Evolutionary conservation across 2,797 vertebrate species (phyloP), one percentile per base, ranked within the genome.

Genomic region (Lagothrix lagotricha): DNA sequence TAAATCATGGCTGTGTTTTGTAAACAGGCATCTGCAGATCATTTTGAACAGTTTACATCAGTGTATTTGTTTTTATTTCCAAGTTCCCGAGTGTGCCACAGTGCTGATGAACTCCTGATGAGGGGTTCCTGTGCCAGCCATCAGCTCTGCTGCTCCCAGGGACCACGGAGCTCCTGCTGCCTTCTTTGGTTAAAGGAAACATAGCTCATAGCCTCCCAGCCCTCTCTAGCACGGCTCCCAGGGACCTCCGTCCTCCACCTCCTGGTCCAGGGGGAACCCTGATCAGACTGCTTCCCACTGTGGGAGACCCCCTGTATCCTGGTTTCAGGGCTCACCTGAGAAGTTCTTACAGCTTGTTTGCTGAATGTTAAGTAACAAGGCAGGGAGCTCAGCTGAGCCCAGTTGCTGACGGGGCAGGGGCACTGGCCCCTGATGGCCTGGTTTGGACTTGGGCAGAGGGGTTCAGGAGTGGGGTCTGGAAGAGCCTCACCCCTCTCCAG

Each of bases 1-100:
- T 92, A 96, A 97, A 95, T 97, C 97, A 98, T 33, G 92, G 94
- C 97, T 94, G 97, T 36, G 75, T 97, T 98, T 98, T 97, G 98
- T 98, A 98, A 98, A 98, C 77, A 98, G 96, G 96, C 95, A 92
- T 81, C 97, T 97, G 98, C 94, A 98, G 97, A 90, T 96, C 84
- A 41, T 97, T 98, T 96, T 96, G 95, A 98, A 93, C 0, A 91
- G 97, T 96, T 98, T 97, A 96, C 96, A 97, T 98, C 96, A 95
- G 91, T 88, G 79, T 96, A 86, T 97, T 98, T 98, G 97, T 97
- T 98, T 98, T 98, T 96, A 88, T 95, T 90, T 97, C 95, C 86
- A 92, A 57, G 92, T 97, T 98, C 96, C 52, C 0, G 96, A 94
- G 95, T 48, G 17, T 58, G 76, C 87, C 79, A 61, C 44, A 82